phyloP scores from a whole-genome alignment of 2,797 vertebrate species.

The Paguma larvata region DNA sequence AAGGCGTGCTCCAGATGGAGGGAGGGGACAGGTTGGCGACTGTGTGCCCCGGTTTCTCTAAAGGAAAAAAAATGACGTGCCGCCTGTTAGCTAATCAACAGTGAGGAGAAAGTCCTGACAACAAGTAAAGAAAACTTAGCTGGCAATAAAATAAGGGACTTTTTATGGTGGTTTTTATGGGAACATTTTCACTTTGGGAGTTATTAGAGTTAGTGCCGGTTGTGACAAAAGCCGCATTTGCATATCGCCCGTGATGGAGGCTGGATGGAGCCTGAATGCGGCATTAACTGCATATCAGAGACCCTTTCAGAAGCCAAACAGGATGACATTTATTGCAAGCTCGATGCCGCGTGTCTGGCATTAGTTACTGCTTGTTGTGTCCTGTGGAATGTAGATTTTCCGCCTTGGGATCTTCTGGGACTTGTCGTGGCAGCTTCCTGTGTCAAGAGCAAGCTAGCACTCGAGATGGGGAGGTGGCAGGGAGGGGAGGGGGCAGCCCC shows the following conservation, averaged over 20 bases:
- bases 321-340: conserved; percentile 74
- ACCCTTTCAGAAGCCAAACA: conserved; percentile 73
- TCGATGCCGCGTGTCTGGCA: conserved; percentile 55
- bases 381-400: conserved; percentile 65
- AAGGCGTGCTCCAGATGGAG: conserved; percentile 27
- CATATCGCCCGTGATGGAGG: conserved; percentile 80
- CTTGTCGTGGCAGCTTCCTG: neutral
- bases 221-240: conserved; percentile 85
- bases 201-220: conserved; percentile 84
- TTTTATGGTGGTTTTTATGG: conserved; percentile 86
- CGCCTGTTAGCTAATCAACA: conserved; percentile 74
- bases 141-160: conserved; percentile 83
- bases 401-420: neutral
- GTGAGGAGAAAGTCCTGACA: conserved; percentile 81
- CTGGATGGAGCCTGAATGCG: conserved; percentile 61
- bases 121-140: conserved; percentile 83
- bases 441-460: neutral
- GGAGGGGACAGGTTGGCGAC: neutral
- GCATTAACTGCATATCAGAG: conserved; percentile 75
- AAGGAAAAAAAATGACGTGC: conserved; percentile 52
- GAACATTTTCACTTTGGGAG: conserved; percentile 86
- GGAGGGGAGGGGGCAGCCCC: accelerated
- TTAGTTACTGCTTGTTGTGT: conserved; percentile 67
- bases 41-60: neutral
- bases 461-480: accelerated